phyloP scores from a whole-genome alignment of 2,888 invertebrate species.

The Thelaira solivaga region DNA sequence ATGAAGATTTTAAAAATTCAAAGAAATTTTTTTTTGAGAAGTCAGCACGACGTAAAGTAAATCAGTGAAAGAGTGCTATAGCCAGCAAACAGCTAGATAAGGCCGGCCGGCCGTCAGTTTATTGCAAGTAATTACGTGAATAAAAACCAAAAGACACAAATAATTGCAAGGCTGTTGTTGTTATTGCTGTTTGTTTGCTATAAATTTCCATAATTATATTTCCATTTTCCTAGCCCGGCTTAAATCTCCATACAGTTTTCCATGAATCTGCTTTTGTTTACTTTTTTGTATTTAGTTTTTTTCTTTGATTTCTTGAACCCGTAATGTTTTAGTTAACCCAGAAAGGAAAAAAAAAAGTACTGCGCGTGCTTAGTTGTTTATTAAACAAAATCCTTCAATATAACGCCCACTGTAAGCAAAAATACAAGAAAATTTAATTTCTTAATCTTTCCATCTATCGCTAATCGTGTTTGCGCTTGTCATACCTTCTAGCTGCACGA shows the following conservation, averaged over 20 bases:
- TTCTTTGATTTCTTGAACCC: constrained; percentile 12
- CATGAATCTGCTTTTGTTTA: constrained; percentile 39
- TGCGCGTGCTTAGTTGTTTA: constrained; percentile 67
- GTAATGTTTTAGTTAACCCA: neutral
- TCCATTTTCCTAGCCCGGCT: constrained; percentile 62
- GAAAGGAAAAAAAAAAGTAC: constrained; percentile 67
- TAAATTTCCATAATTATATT: constrained; percentile 73
- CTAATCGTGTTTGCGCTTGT: neutral
- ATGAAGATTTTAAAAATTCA: too few species aligned
- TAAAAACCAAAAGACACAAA: neutral
- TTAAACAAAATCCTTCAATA: constrained; percentile 73
- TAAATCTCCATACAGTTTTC: constrained; percentile 66
- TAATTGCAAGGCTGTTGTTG: constrained; percentile 17
- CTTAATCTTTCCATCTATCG: constrained; percentile 17
- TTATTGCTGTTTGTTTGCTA: constrained; percentile 63
- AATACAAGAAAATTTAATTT: neutral
- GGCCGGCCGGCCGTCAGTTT: too few species aligned
- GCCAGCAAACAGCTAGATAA: too few species aligned
- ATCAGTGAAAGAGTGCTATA: too few species aligned
- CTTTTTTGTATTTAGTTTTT: neutral
- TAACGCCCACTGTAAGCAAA: constrained; percentile 67
- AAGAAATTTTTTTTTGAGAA: too few species aligned
- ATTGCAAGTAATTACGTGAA: neutral
- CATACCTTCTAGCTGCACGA: too few species aligned
- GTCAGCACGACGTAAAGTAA: too few species aligned